Conservation (phyloP, 2,113 vertebrate species). For the Rissa tridactyla region DNA sequence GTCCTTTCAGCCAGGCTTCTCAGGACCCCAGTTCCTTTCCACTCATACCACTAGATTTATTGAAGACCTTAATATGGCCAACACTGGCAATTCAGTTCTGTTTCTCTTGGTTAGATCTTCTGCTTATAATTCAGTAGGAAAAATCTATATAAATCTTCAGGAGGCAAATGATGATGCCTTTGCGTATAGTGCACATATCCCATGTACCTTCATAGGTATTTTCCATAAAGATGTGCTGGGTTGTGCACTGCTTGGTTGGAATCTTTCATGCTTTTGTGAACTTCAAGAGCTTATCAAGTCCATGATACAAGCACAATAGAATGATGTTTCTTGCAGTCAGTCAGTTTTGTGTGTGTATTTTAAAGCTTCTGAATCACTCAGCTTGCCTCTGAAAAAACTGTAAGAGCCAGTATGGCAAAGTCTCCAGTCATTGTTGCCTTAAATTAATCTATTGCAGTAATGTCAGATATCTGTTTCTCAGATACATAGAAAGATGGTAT, state of each 20-base stretch:
- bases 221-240: not conserved
- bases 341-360: not conserved
- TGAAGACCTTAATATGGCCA: not conserved
- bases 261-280: not conserved
- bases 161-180: not conserved
- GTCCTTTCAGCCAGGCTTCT: not conserved
- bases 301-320: not conserved
- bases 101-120: not conserved
- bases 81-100: not conserved
- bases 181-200: not conserved
- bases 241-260: not conserved
- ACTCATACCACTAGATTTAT: not conserved
- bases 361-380: not conserved
- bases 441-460: not conserved
- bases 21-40: not conserved
- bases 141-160: not conserved
- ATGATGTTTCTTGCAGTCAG: not conserved
- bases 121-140: not conserved
- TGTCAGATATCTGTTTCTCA: not conserved
- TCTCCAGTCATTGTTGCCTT: not conserved
- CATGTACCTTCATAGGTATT: not conserved
- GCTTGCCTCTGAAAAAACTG: not conserved
- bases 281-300: not conserved
- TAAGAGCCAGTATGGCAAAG: not conserved
- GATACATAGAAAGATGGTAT: not conserved